Conservation (phyloP, 2,888 invertebrate genomes). For the Archips crataeganus region DNA sequence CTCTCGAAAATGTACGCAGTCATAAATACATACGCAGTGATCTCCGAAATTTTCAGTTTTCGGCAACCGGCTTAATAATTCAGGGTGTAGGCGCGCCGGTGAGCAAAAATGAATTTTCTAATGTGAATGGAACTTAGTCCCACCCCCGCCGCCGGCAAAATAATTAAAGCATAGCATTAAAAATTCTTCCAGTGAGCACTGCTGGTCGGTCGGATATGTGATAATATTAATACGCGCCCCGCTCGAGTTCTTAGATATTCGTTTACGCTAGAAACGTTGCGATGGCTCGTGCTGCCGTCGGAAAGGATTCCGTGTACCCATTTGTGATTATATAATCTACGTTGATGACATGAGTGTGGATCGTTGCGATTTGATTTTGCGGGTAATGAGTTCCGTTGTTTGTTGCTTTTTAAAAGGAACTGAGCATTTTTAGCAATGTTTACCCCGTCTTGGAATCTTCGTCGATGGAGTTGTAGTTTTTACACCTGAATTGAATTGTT, state of each 20-base stretch:
- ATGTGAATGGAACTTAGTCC: constrained; percentile 83
- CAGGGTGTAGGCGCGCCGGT: constrained; percentile 61
- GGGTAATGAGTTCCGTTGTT: background rate
- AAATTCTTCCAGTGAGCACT: constrained; percentile 82
- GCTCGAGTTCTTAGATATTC: constrained; percentile 60
- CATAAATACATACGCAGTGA: constrained; percentile 77
- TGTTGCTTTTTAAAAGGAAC: too few relatives aligned
- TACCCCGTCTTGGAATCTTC: too few relatives aligned
- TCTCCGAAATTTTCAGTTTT: constrained; percentile 83
- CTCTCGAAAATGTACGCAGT: constrained; percentile 75
- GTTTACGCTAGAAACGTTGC: constrained; percentile 58
- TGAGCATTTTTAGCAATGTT: too few relatives aligned
- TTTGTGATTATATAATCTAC: constrained; percentile 34
- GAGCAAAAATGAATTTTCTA: constrained; percentile 83
- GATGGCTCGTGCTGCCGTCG: constrained; percentile 9
- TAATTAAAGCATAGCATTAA: constrained; percentile 85
- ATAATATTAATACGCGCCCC: constrained; percentile 81
- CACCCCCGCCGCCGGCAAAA: constrained; percentile 73
- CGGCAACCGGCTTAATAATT: constrained; percentile 74
- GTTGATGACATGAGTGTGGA: constrained; percentile 9
- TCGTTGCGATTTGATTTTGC: background rate
- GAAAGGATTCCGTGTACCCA: constrained; percentile 20
- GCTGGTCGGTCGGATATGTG: constrained; percentile 79
- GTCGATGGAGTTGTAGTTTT: too few relatives aligned
- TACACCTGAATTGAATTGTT: too few relatives aligned